Conservation (phyloP, 2,113 vertebrate species). For the Hydrochoerus hydrochaeris region DNA sequence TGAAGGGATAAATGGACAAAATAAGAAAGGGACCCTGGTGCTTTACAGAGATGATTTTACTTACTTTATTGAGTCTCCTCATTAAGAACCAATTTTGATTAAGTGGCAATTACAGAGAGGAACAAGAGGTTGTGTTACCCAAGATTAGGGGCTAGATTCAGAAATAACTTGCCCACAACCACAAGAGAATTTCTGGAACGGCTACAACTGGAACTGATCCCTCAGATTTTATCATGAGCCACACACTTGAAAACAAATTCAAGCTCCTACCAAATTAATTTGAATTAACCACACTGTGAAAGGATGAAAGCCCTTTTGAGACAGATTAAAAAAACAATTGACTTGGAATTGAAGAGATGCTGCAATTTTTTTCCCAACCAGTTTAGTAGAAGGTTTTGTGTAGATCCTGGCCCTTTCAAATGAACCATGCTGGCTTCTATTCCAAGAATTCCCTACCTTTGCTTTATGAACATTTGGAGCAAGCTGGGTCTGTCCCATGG, state of each 20-base stretch:
- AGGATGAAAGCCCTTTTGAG: not conserved
- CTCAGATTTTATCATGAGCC: not conserved
- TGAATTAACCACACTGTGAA: not conserved
- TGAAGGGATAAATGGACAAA: conserved; percentile 12
- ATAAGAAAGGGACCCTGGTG: not conserved
- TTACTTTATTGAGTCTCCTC: not conserved
- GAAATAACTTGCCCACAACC: not conserved
- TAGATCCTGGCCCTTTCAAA: not conserved
- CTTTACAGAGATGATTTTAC: not conserved
- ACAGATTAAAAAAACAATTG: not conserved
- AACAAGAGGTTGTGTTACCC: not conserved
- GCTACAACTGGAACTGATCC: not conserved
- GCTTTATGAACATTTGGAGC: not conserved
- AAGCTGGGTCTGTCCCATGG: not conserved
- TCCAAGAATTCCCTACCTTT: not conserved
- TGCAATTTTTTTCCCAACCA: not conserved
- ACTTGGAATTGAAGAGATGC: conserved; percentile 6
- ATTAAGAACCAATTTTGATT: not conserved
- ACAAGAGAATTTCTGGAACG: not conserved
- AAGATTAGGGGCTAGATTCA: not conserved
- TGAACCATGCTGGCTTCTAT: not conserved
- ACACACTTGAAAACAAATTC: not conserved
- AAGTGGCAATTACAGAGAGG: not conserved
- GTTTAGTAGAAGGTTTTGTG: not conserved
- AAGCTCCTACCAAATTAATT: not conserved